These are phyloP conservation scores for Setophaga petechia DNA, from an alignment of 2,113 vertebrate species.

Conservation along the genomic window DNA sequence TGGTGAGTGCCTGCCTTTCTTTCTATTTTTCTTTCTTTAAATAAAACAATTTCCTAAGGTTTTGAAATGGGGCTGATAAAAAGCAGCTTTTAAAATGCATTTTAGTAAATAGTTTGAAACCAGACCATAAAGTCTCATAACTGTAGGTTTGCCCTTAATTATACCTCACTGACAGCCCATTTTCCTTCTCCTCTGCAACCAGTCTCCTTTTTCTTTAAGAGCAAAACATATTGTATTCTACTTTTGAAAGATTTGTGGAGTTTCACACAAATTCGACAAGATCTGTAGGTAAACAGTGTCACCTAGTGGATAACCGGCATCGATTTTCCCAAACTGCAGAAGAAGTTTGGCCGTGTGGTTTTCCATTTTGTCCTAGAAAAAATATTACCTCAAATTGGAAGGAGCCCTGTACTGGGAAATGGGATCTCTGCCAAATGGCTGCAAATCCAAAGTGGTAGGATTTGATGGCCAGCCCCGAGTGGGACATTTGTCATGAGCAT, in stretches of 20 bases:
- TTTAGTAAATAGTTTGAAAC: slow-evolving; percentile 65
- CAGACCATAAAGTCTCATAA: slow-evolving; percentile 43
- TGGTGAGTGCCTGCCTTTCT: background rate
- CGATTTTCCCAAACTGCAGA: background rate
- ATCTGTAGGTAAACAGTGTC: slow-evolving; percentile 78
- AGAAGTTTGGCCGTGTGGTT: background rate
- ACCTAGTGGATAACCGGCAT: slow-evolving; percentile 70
- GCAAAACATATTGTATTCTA: slow-evolving; percentile 12
- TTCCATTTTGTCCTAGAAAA: background rate
- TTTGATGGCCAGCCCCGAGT: background rate
- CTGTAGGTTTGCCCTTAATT: slow-evolving; percentile 54
- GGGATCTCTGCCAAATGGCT: background rate
- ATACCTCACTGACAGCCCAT: slow-evolving; percentile 42
- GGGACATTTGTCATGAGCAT: background rate
- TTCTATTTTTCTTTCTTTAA: background rate
- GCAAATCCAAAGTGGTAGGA: background rate
- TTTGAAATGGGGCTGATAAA: slow-evolving; percentile 38
- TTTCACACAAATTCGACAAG: background rate
- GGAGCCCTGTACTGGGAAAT: background rate
- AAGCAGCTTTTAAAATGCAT: slow-evolving; percentile 59
- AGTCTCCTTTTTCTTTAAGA: slow-evolving; percentile 28
- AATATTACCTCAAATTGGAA: background rate
- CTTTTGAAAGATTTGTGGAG: slow-evolving; percentile 41
- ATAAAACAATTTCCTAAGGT: slow-evolving; percentile 45
- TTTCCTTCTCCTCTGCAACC: slow-evolving; percentile 50